These are phyloP conservation scores for Carollia perspicillata DNA, from an alignment of 2,113 vertebrate species.

Conservation along the genomic window DNA sequence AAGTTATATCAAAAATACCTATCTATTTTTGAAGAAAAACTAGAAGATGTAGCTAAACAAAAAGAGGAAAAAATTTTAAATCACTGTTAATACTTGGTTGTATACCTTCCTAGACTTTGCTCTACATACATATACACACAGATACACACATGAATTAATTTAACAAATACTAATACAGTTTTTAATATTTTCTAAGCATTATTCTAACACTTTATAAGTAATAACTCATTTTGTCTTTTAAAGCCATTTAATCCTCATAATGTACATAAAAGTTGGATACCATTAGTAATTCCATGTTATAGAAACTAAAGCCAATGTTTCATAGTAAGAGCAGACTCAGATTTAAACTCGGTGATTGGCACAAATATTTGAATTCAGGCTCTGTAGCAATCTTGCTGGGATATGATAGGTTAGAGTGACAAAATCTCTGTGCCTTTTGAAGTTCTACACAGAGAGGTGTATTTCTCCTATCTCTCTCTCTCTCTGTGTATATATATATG, in stretches of 20 bases:
- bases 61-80: background rate
- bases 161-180: background rate
- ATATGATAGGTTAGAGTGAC: background rate
- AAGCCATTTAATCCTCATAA: background rate
- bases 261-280: background rate
- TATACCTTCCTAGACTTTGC: background rate
- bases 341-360: background rate
- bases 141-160: background rate
- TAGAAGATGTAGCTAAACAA: background rate
- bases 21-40: background rate
- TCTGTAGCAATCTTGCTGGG: background rate
- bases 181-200: background rate
- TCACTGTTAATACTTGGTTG: background rate
- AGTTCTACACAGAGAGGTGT: background rate
- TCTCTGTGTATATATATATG: too few species aligned
- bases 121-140: background rate
- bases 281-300: background rate
- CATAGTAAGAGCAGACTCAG: background rate
- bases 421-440: background rate
- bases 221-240: background rate
- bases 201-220: slow-evolving; percentile 8
- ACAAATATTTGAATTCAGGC: background rate
- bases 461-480: background rate
- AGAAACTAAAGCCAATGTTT: background rate
- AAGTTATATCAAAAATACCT: background rate